These are phyloP conservation scores for Himalopsyche japonica DNA, from an alignment of 2,888 invertebrate genomes.

Conservation along the genomic window DNA sequence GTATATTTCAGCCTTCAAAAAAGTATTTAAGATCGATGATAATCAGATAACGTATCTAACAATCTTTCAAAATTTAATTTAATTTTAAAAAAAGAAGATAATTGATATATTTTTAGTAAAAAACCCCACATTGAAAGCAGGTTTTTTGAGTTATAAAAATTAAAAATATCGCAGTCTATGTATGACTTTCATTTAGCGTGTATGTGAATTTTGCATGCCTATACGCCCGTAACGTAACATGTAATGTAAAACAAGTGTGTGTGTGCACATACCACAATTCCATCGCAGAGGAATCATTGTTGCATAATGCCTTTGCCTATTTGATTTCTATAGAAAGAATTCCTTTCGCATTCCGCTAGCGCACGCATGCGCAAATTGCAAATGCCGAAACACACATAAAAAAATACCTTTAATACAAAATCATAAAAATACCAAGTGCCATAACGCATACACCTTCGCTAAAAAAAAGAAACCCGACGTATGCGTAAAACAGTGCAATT, in stretches of 20 bases:
- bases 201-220: too few relatives aligned
- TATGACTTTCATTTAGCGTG: too few relatives aligned
- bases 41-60: too few relatives aligned
- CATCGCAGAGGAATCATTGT: not conserved
- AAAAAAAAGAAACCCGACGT: not conserved
- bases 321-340: constrained; percentile 6
- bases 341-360: constrained; percentile 18
- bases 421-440: not conserved
- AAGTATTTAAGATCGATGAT: too few relatives aligned
- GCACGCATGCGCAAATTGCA: constrained; percentile 15
- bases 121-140: too few relatives aligned
- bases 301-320: constrained; percentile 7
- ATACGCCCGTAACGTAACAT: not conserved
- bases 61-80: too few relatives aligned
- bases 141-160: too few relatives aligned
- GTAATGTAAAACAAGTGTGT: not conserved
- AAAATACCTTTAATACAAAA: not conserved
- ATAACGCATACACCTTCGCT: not conserved
- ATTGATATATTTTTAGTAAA: too few relatives aligned
- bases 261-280: not conserved
- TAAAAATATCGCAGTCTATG: too few relatives aligned
- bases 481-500: not conserved
- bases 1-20: too few relatives aligned
- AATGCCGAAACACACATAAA: not conserved
- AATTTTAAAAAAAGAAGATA: too few relatives aligned